Evolutionary conservation across 2,113 vertebrate genomes (phyloP), one percentile per base, ranked within the genome.

Genomic region (Verasper variegatus): DNA sequence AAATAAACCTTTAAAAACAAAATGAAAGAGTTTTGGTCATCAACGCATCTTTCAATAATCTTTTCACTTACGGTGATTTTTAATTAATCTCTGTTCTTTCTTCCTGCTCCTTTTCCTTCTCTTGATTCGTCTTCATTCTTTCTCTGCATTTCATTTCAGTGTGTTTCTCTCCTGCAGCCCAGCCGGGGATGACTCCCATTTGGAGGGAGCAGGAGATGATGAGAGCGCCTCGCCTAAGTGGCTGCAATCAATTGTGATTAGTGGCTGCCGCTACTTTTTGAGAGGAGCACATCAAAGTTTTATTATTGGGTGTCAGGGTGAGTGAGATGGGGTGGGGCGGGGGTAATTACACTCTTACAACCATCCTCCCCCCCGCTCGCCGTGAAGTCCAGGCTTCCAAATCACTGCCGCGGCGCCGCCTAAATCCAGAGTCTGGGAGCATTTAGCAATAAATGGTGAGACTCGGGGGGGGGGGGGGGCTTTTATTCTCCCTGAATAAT

Each of bases 221-320:
- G 88, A 86, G 80, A 91, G 83, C 61, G 73, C 93, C 95, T 93
- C 91, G 93, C 87, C 94, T 95, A 95, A 96, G 96, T 94, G 93
- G 94, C 95, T 90, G 89, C 95, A 95, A 96, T 96, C 95, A 95
- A 96, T 96, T 95, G 95, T 96, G 92, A 95, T 89, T 91, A 95
- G 95, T 72, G 92, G 93, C 92, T 82, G 93, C 91, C 88, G 88
- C 80, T 71, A 92, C 78, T 94, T 95, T 95, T 94, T 91, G 88
- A 94, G 93, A 95, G 88, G 91, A 93, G 90, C 92, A 92, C 88
- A 91, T 95, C 94, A 94, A 93, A 91, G 91, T 94, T 95, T 95
- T 95, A 95, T 95, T 95, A 96, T 93, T 92, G 92, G 93, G 93
- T 93, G 90, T 93, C 88, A 88, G 80, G 74, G 74, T 80, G 89